phyloP scores from a whole-genome alignment of 2,888 invertebrate genomes.

The Chloroclystis v-ata region DNA sequence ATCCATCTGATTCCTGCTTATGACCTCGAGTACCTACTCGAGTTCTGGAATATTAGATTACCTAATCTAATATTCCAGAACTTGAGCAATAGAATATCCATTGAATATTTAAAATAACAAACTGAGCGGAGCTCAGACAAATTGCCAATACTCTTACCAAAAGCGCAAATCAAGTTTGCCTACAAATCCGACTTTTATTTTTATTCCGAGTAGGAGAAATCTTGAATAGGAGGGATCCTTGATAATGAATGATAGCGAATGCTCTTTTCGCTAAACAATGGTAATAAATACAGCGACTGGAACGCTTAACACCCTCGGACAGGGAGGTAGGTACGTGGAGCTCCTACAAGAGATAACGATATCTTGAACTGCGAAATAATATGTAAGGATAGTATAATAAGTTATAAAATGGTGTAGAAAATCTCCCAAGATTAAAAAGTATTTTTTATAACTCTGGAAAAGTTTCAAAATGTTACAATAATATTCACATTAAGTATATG shows the following conservation, averaged over 20 bases:
- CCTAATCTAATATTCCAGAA: too few species aligned
- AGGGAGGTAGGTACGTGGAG: conserved; percentile 26
- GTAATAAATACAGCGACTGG: conserved; percentile 75
- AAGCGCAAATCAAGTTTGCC: conserved; percentile 8
- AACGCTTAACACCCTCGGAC: conserved; percentile 56
- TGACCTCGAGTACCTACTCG: too few species aligned
- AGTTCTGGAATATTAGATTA: too few species aligned
- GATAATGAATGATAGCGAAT: conserved; percentile 71
- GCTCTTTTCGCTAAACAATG: conserved; percentile 74
- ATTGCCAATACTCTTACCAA: conserved; percentile 9
- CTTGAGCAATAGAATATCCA: background rate
- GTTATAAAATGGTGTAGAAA: too few species aligned
- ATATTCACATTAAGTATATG: too few species aligned
- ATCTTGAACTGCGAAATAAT: background rate
- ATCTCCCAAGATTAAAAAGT: too few species aligned
- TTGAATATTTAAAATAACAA: conserved; percentile 2
- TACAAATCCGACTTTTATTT: conserved; percentile 26
- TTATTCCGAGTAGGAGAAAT: conserved; percentile 33
- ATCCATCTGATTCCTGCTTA: too few species aligned
- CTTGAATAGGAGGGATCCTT: conserved; percentile 42
- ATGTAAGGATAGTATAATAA: too few species aligned
- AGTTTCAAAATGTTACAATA: too few species aligned
- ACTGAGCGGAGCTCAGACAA: background rate
- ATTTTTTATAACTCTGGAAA: too few species aligned
- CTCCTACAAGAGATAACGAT: conserved; percentile 27